Conservation (phyloP, 2,113 vertebrate species). For the Ibidorhyncha struthersii region DNA sequence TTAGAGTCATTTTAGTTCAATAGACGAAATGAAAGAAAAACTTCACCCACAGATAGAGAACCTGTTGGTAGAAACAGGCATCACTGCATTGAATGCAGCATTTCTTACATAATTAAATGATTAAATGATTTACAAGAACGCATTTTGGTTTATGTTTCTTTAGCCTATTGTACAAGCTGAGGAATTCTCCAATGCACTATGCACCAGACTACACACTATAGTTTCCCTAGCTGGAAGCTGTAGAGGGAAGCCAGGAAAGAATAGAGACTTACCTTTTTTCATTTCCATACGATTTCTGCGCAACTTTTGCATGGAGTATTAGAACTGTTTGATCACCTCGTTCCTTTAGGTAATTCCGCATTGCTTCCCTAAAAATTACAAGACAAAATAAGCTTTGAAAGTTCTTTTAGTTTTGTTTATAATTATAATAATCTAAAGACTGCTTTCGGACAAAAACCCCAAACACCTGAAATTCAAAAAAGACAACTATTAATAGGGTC, state of each 20-base stretch:
- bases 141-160: neutral
- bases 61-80: neutral
- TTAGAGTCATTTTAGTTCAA: neutral
- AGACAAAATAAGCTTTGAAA: neutral
- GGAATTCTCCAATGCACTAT: neutral
- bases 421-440: neutral
- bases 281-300: conserved; percentile 98
- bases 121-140: neutral
- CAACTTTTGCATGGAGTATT: conserved; percentile 99
- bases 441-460: neutral
- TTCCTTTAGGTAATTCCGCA: conserved; percentile 99
- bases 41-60: neutral
- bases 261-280: conserved; percentile 87
- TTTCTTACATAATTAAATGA: neutral
- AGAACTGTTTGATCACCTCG: conserved; percentile 99
- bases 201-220: neutral
- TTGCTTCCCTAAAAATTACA: conserved; percentile 90
- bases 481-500: neutral
- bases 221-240: neutral
- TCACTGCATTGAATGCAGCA: neutral
- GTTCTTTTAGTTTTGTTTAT: neutral
- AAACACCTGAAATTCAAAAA: neutral
- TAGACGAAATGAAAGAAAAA: neutral
- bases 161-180: neutral
- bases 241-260: neutral